Conservation (phyloP, 2,113 vertebrate genomes). For the Hemichromis elongatus region DNA sequence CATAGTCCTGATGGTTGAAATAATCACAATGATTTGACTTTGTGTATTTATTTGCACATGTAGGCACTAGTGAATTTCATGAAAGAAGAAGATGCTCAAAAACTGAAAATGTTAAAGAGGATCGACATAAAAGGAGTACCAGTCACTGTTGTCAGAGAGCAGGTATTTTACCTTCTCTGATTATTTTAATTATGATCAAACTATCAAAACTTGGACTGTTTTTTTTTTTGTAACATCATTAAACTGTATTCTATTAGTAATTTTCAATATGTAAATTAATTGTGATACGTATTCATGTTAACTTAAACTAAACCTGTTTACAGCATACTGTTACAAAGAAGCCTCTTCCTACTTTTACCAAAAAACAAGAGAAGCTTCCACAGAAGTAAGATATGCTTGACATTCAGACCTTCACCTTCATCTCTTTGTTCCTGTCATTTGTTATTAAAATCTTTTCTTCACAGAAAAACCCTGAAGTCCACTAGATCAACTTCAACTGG, state of each 20-base stretch:
- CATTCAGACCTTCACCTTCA: not conserved
- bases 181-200: not conserved
- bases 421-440: not conserved
- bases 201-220: not conserved
- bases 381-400: not conserved
- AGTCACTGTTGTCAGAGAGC: constrained; percentile 17
- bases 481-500: not conserved
- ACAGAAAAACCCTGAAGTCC: not conserved
- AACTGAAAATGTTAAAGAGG: constrained; percentile 20
- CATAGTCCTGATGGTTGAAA: not conserved
- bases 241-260: not conserved
- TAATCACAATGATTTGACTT: not conserved
- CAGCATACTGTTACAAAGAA: not conserved
- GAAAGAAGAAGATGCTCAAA: constrained; percentile 60
- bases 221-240: not conserved
- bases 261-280: not conserved
- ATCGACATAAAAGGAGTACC: constrained; percentile 4
- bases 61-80: constrained; percentile 65
- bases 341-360: not conserved
- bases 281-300: not conserved
- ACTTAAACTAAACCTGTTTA: not conserved
- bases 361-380: not conserved
- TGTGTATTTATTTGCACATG: not conserved
- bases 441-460: not conserved
- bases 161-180: constrained; percentile 9